Percentiles rank a stretch among this genome's conserved stretches.
Evolutionary conservation across 2,888 invertebrate species (phyloP).

Genomic region (Drosophila vallismaia): DNA sequence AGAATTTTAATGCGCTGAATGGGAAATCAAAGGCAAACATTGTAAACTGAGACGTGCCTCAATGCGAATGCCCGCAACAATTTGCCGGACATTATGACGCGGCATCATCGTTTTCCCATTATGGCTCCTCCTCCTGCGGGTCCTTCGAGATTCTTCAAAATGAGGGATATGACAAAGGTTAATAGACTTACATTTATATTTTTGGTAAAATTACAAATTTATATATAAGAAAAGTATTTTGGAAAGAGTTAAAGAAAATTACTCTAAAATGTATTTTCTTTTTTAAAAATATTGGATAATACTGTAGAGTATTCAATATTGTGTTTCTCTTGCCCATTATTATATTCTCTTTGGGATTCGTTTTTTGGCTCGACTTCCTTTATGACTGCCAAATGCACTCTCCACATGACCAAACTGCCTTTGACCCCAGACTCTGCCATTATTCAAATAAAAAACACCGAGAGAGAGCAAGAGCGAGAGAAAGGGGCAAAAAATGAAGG

Average conservation of each 20-base stretch:
- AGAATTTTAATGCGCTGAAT: conserved; percentile 34
- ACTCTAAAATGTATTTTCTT: neutral
- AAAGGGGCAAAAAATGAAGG: conserved; percentile 15
- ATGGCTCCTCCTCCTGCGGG: neutral
- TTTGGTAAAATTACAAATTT: no score
- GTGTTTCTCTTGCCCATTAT: conserved; percentile 9
- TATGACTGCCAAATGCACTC: conserved; percentile 33
- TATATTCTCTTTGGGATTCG: conserved; percentile 36
- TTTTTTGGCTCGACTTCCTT: conserved; percentile 25
- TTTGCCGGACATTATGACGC: conserved; percentile 46
- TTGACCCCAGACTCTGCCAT: conserved; percentile 18
- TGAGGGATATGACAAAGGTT: no score
- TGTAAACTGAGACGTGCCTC: conserved; percentile 41
- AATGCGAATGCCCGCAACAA: conserved; percentile 36
- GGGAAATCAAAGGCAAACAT: conserved; percentile 39
- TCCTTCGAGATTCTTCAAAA: no score
- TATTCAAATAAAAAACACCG: conserved; percentile 27
- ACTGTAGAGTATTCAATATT: conserved; percentile 6
- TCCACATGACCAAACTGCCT: conserved; percentile 25
- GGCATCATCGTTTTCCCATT: conserved; percentile 63
- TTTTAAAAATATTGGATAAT: no score
- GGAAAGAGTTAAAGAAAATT: neutral
- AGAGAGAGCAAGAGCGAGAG: neutral
- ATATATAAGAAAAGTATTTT: neutral
- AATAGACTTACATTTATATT: no score